Evolutionary conservation across 2,113 vertebrate genomes (phyloP).

Genomic region (Nasalis larvatus): DNA sequence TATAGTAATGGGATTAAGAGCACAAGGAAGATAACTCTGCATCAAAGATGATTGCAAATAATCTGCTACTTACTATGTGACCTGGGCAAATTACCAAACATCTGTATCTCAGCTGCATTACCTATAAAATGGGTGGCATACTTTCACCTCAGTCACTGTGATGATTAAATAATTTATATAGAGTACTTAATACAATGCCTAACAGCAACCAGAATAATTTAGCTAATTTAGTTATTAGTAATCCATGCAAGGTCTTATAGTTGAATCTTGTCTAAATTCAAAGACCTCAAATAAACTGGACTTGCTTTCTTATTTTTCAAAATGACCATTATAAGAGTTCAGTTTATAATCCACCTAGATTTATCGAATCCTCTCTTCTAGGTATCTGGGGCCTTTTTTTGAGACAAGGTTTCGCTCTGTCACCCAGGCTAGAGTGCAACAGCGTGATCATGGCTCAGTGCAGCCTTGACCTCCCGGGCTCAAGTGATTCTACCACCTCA

Average conservation of each 20-base stretch:
- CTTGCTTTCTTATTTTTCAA: neutral
- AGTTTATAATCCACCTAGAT: neutral
- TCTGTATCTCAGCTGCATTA: neutral
- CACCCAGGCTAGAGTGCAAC: no score
- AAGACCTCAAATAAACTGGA: neutral
- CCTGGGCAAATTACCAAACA: neutral
- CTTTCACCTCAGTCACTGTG: neutral
- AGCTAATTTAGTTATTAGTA: neutral
- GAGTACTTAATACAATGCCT: neutral
- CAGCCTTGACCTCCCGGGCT: no score
- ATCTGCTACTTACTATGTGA: neutral
- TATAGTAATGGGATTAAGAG: neutral
- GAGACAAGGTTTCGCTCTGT: no score
- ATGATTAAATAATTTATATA: neutral
- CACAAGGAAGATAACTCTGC: neutral
- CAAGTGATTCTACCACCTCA: no score
- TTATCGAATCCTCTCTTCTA: neutral
- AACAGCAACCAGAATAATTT: neutral
- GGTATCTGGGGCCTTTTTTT: neutral
- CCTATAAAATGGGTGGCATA: neutral
- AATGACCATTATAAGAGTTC: neutral
- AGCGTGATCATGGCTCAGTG: no score
- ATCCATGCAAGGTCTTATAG: neutral
- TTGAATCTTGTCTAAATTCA: neutral
- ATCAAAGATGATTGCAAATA: slow-evolving; percentile 12